A percentile compares a stretch with the other conserved stretches of the same genome.
Conservation (phyloP, 2,888 invertebrate genomes). For the Troides aeacus region DNA sequence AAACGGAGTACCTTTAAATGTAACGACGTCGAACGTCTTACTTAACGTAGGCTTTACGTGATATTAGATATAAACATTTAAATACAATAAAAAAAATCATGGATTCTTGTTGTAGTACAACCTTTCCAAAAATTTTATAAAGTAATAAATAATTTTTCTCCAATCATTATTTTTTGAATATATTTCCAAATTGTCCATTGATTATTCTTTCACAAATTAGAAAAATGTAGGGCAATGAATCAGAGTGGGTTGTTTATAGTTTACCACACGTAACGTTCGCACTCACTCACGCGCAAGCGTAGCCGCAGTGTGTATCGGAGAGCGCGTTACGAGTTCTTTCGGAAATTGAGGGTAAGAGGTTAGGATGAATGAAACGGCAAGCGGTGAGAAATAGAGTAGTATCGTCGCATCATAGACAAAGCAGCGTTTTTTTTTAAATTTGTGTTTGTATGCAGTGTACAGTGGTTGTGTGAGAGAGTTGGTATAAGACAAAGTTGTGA, state of each 20-base stretch:
- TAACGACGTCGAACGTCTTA: neutral
- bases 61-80: too few species aligned
- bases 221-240: conserved; percentile 26
- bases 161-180: neutral
- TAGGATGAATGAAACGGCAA: conserved; percentile 34
- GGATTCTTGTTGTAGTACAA: neutral
- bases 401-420: conserved; percentile 8
- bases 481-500: neutral
- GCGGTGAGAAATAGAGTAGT: conserved; percentile 24
- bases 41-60: neutral
- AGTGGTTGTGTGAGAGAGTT: neutral
- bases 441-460: neutral
- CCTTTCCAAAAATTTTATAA: too few species aligned
- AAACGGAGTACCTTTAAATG: conserved; percentile 6
- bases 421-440: too few species aligned
- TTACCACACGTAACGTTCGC: conserved; percentile 21
- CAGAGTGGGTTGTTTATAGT: conserved; percentile 25
- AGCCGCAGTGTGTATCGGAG: conserved; percentile 6
- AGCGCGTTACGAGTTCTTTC: conserved; percentile 31
- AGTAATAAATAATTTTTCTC: too few species aligned
- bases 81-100: neutral
- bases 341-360: conserved; percentile 28
- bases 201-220: conserved; percentile 7
- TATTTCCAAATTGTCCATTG: neutral
- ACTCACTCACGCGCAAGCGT: conserved; percentile 9